Percentiles rank a stretch among this genome's conserved stretches.
Conservation (phyloP, 2,888 invertebrate species). For the Cryptocephalus moraei region DNA sequence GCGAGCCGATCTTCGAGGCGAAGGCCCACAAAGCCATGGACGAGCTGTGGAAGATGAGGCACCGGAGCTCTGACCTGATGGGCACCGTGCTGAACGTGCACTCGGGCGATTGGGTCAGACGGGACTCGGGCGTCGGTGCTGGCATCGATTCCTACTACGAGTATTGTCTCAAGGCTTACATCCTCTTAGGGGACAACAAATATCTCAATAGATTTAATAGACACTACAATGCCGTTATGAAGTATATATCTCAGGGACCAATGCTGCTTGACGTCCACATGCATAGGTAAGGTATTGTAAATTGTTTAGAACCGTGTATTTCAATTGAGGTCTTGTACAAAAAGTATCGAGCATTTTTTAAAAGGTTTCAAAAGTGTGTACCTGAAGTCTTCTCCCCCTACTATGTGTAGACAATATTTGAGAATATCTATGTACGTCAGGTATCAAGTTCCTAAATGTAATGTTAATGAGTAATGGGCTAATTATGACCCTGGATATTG, state of each 20-base stretch:
- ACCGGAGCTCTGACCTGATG: constrained; percentile 85
- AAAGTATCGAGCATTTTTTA: too few relatives aligned
- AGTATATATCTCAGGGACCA: constrained; percentile 89
- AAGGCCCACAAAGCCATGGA: constrained; percentile 96
- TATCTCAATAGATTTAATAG: constrained; percentile 90
- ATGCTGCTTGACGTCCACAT: constrained; percentile 88
- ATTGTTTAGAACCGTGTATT: too few relatives aligned
- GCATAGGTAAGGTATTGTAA: constrained; percentile 46
- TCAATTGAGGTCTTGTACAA: too few relatives aligned
- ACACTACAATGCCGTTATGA: constrained; percentile 94
- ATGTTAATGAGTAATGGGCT: too few relatives aligned
- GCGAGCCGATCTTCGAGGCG: constrained; percentile 84
- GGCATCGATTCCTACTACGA: constrained; percentile 99
- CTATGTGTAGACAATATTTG: too few relatives aligned
- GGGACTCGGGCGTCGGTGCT: constrained; percentile 97
- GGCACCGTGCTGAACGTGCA: constrained; percentile 94
- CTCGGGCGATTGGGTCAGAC: constrained; percentile 93
- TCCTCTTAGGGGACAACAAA: constrained; percentile 85
- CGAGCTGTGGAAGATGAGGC: constrained; percentile 88
- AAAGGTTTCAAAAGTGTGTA: too few relatives aligned
- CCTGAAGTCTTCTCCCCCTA: too few relatives aligned
- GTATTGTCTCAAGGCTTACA: constrained; percentile 95
- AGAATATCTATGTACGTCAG: too few relatives aligned
- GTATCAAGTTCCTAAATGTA: too few relatives aligned
- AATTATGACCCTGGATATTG: too few relatives aligned